phyloP scores from a whole-genome alignment of 2,113 vertebrate genomes.

The Etheostoma cragini region DNA sequence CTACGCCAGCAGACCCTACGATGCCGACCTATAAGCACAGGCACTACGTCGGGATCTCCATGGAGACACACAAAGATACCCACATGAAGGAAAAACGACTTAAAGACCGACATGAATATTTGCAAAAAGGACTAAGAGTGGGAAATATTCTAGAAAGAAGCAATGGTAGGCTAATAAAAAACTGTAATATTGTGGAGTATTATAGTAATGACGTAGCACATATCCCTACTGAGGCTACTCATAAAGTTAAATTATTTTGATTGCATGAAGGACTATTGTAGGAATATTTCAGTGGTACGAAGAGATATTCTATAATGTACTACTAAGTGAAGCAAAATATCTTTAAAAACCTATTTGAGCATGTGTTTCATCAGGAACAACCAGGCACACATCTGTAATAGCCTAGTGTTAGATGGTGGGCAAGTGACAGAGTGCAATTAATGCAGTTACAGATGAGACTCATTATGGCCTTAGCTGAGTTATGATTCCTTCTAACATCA shows the following conservation, averaged over 20 bases:
- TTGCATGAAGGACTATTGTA: background rate
- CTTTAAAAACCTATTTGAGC: background rate
- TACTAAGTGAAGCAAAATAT: background rate
- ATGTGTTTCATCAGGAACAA: background rate
- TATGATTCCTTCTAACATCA: background rate
- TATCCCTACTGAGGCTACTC: background rate
- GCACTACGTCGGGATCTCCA: background rate
- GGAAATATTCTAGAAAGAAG: background rate
- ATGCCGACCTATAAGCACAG: slow-evolving; percentile 74
- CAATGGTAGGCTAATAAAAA: background rate
- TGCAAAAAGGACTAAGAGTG: background rate
- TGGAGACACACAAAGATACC: background rate
- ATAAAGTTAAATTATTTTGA: background rate
- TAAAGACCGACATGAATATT: background rate
- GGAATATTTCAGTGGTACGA: background rate
- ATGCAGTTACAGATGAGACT: background rate
- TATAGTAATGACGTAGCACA: background rate
- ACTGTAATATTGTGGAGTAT: background rate
- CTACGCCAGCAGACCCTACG: slow-evolving; percentile 70
- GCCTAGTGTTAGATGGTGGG: background rate
- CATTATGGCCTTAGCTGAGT: background rate
- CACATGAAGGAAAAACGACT: background rate
- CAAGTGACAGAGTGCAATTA: slow-evolving; percentile 5
- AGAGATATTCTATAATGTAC: slow-evolving; percentile 3
- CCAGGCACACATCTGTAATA: background rate